phyloP scores from a whole-genome alignment of 2,113 vertebrate genomes.

The Scolopax mira region DNA sequence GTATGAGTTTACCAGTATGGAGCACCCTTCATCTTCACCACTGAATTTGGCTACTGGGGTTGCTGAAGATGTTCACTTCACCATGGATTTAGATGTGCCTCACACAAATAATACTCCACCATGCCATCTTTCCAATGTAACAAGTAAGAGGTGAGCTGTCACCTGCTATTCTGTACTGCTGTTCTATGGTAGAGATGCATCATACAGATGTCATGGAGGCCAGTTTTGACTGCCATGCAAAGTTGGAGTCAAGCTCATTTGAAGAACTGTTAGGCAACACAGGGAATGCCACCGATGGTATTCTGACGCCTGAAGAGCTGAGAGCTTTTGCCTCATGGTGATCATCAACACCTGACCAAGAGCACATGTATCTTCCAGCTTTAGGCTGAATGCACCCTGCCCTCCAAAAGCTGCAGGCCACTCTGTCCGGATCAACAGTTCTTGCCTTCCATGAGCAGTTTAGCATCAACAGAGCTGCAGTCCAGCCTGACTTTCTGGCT shows the following conservation, averaged over 20 bases:
- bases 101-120: neutral
- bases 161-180: neutral
- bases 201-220: no score
- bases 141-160: neutral
- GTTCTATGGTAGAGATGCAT: no score
- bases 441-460: neutral
- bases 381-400: neutral
- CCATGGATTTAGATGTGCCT: neutral
- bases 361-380: accelerated
- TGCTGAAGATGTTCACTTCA: neutral
- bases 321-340: neutral
- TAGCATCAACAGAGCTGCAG: neutral
- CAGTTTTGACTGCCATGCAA: neutral
- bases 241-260: neutral
- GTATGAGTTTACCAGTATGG: neutral
- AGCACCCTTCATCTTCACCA: neutral
- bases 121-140: neutral
- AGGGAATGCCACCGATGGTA: accelerated
- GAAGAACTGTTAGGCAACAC: neutral
- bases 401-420: neutral
- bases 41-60: neutral
- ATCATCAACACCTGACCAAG: no score
- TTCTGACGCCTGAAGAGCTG: neutral
- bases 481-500: neutral
- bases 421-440: accelerated